A percentile compares a stretch with the other conserved stretches of the same genome.
phyloP scores from a whole-genome alignment of 2,888 invertebrate genomes.

The Yponomeuta sedellus region DNA sequence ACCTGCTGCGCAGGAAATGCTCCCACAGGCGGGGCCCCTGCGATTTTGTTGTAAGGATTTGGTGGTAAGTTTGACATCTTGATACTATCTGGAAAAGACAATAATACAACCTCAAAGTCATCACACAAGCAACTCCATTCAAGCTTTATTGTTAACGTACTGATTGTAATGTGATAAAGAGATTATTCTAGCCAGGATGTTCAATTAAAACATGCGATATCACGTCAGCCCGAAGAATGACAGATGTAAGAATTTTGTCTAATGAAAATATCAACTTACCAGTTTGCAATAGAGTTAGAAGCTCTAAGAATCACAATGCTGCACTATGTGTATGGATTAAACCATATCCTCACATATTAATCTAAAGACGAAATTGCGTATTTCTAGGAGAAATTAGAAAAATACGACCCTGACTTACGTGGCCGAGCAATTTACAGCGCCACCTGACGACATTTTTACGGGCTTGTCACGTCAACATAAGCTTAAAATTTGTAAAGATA shows the following conservation, averaged over 20 bases:
- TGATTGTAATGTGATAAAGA: conserved; percentile 52
- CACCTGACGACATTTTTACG: conserved; percentile 66
- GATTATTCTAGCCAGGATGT: conserved; percentile 44
- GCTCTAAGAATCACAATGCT: conserved; percentile 43
- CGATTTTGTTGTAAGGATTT: conserved; percentile 53
- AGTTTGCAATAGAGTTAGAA: conserved; percentile 38
- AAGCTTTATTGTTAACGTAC: conserved; percentile 13
- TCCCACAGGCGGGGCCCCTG: conserved; percentile 44
- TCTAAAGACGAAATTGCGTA: conserved; percentile 44
- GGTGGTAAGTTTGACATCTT: conserved; percentile 68
- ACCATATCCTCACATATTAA: conserved; percentile 59
- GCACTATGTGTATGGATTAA: conserved; percentile 40
- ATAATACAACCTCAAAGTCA: conserved; percentile 16
- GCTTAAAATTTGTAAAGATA: conserved; percentile 16
- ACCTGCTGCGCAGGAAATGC: conserved; percentile 41
- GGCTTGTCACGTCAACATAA: conserved; percentile 47
- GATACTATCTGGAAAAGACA: conserved; percentile 61
- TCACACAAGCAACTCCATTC: conserved; percentile 7
- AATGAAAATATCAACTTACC: conserved; percentile 48
- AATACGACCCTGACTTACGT: conserved; percentile 75
- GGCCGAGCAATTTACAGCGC: conserved; percentile 70
- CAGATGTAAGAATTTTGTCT: conserved; percentile 33
- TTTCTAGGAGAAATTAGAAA: conserved; percentile 57
- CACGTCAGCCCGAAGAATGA: conserved; percentile 46
- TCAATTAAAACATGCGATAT: conserved; percentile 61